A percentile compares a stretch with the other conserved stretches of the same genome.
These are phyloP conservation scores for Tryphoninae sp. DNA, from an alignment of 2,888 invertebrate species.

Conservation along the genomic window DNA sequence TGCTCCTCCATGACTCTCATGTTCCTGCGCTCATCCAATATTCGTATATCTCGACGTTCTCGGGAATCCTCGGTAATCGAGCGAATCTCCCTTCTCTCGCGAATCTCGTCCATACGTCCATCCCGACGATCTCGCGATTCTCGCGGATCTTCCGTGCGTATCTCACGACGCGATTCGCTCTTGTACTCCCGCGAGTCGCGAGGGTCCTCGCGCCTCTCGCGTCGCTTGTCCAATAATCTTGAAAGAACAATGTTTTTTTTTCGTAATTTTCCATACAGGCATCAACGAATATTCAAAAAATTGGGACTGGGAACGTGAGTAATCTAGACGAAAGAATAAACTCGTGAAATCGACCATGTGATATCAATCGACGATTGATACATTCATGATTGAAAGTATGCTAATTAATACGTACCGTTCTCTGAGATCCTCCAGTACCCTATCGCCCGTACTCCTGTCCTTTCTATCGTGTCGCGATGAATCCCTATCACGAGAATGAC, in stretches of 20 bases:
- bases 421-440: conserved; percentile 89
- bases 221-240: conserved; percentile 78
- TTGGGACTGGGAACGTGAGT: not conserved
- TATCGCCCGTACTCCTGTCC: conserved; percentile 83
- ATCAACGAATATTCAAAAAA: conserved; percentile 4
- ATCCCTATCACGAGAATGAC: conserved; percentile 77
- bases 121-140: conserved; percentile 74
- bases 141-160: conserved; percentile 72
- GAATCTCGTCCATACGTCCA: conserved; percentile 75
- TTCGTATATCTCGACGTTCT: conserved; percentile 73
- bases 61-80: conserved; percentile 70
- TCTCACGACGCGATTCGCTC: conserved; percentile 75
- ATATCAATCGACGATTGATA: conserved; percentile 1
- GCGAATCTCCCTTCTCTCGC: conserved; percentile 76
- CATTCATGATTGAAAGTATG: conserved; percentile 6
- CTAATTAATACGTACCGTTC: conserved; percentile 82
- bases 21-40: conserved; percentile 69
- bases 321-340: not conserved
- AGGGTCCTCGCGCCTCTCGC: conserved; percentile 78
- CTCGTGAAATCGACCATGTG: not conserved
- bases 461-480: conserved; percentile 81
- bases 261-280: conserved; percentile 9
- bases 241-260: conserved; percentile 60
- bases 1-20: conserved; percentile 74
- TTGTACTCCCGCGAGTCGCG: conserved; percentile 76